Conservation (phyloP, 2,797 vertebrate genomes). For the Poeciliopsis turneri region DNA sequence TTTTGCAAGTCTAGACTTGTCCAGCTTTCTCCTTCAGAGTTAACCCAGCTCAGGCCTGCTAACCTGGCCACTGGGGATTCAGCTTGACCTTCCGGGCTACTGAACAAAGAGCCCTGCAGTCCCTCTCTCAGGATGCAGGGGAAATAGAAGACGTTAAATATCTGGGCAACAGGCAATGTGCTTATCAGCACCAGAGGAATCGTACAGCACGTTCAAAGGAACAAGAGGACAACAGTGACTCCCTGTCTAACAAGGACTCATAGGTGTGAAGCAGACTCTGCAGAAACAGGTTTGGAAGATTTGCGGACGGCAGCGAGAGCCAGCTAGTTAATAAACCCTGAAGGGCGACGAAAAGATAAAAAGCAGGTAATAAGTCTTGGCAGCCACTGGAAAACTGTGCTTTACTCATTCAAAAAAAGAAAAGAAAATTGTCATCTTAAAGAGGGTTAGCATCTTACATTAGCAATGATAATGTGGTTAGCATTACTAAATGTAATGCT, state of each 20-base stretch:
- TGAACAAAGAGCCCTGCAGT: constrained; percentile 55
- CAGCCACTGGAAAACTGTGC: background rate
- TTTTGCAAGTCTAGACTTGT: constrained; percentile 59
- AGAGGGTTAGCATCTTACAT: background rate
- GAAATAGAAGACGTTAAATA: constrained; percentile 14
- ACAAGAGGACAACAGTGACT: constrained; percentile 65
- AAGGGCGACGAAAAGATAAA: constrained; percentile 41
- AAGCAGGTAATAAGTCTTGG: constrained; percentile 10
- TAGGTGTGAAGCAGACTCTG: constrained; percentile 55
- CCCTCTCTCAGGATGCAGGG: constrained; percentile 16
- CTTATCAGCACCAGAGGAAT: constrained; percentile 58
- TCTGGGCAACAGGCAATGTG: constrained; percentile 43
- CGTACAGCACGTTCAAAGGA: constrained; percentile 74
- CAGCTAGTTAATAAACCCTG: constrained; percentile 43
- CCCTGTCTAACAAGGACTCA: constrained; percentile 50
- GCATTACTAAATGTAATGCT: background rate
- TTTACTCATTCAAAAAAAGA: background rate
- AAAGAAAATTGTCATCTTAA: background rate
- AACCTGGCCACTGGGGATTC: constrained; percentile 8
- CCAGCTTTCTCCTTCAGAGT: constrained; percentile 20
- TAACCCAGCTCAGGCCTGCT: background rate
- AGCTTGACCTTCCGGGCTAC: constrained; percentile 22
- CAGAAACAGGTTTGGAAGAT: constrained; percentile 60
- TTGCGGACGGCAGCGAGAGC: constrained; percentile 48
- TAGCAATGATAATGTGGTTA: background rate